Conservation (phyloP, 2,113 vertebrate species). For the cattle (Bos taurus) region ARS-UCD2.0 NC_037351.1:47292501-47293000, state of each 20-base stretch:
- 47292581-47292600: neutral
- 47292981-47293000: neutral
- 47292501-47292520: constrained; percentile 50
- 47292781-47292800: neutral
- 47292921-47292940: neutral
- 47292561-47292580: neutral
- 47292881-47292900: neutral
- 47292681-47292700: neutral
- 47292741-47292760: neutral
- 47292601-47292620: neutral
- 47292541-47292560: neutral
- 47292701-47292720: neutral
- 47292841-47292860: neutral
- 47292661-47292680: neutral
- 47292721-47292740: neutral
- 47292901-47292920: neutral
- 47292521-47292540: neutral
- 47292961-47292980: neutral
- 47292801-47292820: neutral
- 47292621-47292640: neutral
- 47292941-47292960: neutral
- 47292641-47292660: neutral
- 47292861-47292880: neutral
- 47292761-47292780: neutral
- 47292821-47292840: neutral